Evolutionary conservation across 2,797 vertebrate genomes (phyloP).

Genomic region (Hyperoplus immaculatus): DNA sequence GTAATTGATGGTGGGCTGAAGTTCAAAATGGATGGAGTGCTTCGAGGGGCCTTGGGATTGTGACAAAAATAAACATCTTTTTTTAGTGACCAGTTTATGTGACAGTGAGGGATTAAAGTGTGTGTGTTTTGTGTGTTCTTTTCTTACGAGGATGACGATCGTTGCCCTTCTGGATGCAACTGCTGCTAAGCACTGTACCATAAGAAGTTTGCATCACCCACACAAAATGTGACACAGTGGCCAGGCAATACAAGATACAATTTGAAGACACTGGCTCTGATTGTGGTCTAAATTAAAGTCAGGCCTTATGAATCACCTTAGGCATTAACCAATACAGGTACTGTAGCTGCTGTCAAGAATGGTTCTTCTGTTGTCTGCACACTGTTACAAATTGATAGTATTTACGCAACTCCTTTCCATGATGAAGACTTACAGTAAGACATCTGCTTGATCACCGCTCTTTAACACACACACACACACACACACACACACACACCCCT

Average conservation of each 20-base stretch:
- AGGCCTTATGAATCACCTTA: no score
- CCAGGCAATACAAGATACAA: no score
- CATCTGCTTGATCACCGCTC: slow-evolving; percentile 77
- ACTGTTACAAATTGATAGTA: slow-evolving; percentile 55
- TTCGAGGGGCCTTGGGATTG: slow-evolving; percentile 61
- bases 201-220: no score
- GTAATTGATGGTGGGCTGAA: slow-evolving; percentile 59
- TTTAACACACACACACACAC: slow-evolving; percentile 49
- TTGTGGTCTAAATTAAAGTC: no score
- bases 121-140: slow-evolving; percentile 9
- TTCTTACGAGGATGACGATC: slow-evolving; percentile 20
- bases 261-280: no score
- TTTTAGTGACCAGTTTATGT: slow-evolving; percentile 56
- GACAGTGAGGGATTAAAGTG: slow-evolving; percentile 43
- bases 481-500: slow-evolving; percentile 13
- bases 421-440: slow-evolving; percentile 45
- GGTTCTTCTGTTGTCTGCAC: no score
- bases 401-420: slow-evolving; percentile 44
- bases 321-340: no score
- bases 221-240: no score
- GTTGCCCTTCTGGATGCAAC: neutral
- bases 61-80: slow-evolving; percentile 63
- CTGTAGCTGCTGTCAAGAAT: no score
- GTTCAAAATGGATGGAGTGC: slow-evolving; percentile 58
- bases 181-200: slow-evolving; percentile 25